Percentiles rank a stretch among this genome's conserved stretches.
Evolutionary conservation across 2,113 vertebrate genomes (phyloP).

Genomic region (Otis tarda): DNA sequence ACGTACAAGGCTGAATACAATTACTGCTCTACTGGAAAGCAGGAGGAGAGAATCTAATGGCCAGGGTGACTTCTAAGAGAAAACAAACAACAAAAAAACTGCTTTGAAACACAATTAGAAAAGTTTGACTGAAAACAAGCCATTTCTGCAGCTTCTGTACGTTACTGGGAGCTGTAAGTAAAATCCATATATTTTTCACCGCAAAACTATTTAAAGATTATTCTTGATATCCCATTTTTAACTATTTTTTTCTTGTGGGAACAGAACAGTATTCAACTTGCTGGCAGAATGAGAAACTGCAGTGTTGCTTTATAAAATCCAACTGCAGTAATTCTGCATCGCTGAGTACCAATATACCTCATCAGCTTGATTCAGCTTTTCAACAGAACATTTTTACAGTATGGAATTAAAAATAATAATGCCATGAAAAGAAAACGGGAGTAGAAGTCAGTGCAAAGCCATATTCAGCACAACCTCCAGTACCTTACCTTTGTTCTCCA

Average conservation of each 20-base stretch:
- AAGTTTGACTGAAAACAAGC: background rate
- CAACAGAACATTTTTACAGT: background rate
- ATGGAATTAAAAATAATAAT: background rate
- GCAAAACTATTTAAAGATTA: background rate
- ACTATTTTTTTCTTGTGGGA: background rate
- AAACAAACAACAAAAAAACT: background rate
- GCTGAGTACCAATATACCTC: background rate
- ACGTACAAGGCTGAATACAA: background rate
- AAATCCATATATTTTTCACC: background rate
- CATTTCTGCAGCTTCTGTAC: background rate
- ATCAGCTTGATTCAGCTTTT: background rate
- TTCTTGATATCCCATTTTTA: background rate
- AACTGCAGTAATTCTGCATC: background rate
- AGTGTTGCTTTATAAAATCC: background rate
- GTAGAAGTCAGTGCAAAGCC: background rate
- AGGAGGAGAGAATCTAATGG: background rate
- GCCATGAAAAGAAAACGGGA: background rate
- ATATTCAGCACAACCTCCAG: background rate
- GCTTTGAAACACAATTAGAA: background rate
- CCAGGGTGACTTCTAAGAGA: background rate
- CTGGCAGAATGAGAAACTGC: background rate
- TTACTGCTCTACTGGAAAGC: background rate
- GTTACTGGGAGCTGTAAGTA: background rate
- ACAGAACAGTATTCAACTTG: background rate
- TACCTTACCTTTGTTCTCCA: background rate